Base-by-base conservation (phyloP, 2,888 invertebrate genomes). In the Lapara coniferarum region DNA sequence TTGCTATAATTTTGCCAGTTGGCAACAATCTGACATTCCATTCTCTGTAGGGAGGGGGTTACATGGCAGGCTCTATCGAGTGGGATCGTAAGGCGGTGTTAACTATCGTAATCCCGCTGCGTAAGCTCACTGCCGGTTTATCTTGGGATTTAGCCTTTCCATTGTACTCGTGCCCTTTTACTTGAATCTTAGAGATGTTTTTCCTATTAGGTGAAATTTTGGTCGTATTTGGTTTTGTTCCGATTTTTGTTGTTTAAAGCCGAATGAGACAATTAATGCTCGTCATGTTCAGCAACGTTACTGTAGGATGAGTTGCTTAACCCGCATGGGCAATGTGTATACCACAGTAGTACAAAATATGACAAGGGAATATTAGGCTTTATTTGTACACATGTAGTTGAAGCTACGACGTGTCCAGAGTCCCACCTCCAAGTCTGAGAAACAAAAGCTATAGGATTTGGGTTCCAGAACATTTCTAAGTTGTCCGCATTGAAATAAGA, bases 61-160 rank as follows among this genome's bases (percentile, higher is more conserved):
- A 19, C 49, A 49, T 49, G 79, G 75, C 70, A 77, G 78, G 71
- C 77, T 80, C 78, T 79, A 82, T 83, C 78, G 82, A 84, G 79
- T 79, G 72, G 78, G 75, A 82, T 82, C 73, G 74, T 85, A 85
- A 85, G 80, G 84, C 83, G 77, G 76, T 83, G 86, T 81, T 87
- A 86, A 88, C 86, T 85, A 78, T 73, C 78, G 78, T 88, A 87
- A 89, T 87, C 83, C 85, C 70, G 70, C 71, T 73, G 75, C 81
- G 74, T 80, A 75, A 75, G 78, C 77, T 72, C 71, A 72, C 75
- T 80, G 73, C 75, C 74, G 79, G 78, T 76, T 75, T 74, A 74
- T 78, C 75, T 81, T 78, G 73, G 72, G 72, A 75, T 71, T 69
- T 71, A 71, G 75, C 72, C 71, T 73, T 70, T n/a, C 71, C 72